Evolutionary conservation across 2,113 vertebrate species (phyloP), one percentile per base, ranked within the genome.

Genomic region (Centropus unirufus): DNA sequence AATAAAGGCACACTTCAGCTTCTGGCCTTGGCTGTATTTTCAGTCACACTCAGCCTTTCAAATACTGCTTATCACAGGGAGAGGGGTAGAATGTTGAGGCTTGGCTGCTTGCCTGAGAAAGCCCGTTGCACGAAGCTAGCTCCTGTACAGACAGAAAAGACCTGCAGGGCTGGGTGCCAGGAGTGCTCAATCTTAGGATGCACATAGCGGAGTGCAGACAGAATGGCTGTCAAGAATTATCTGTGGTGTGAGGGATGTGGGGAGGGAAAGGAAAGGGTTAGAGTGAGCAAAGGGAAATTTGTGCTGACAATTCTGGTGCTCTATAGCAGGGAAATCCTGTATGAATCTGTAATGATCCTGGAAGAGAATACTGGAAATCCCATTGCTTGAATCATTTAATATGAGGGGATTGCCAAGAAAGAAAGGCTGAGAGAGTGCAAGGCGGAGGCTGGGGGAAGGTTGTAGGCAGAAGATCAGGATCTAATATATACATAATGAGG

Each of bases 41-140:
- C 79, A 81, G 40, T 72, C 69, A 74, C 73, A 69, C 52, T 91
- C 66, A 73, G 78, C 44, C 79, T 90, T 89, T 92, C 90, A 89
- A 93, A 96, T 44, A 36, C 26, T 83, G 89, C 79, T 90, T 91
- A 80, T 95, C 69, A 26, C 1, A 4, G 76, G 64, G 75, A 95
- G 64, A 69, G 32, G 39, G 52, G 42, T 20, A 79, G 73, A 92
- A 67, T 72, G 78, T 40, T 72, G 86, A 67, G 62, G 40, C 11
- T 91, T 97, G 97, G 95, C 89, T 84, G 86, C 59, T 90, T 93
- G 96, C 89, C 96, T 93, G 90, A 94, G 79, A 51, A 74, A 84
- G 76, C 39, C 86, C 64, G 52, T 51, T 81, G 51, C 67, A 68
- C 40, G 73, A 95, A 92, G 44, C 81, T 69, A 92, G 61, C 68